These are phyloP conservation scores for Zeus faber DNA, from an alignment of 2,113 vertebrate genomes.

Conservation along the genomic window DNA sequence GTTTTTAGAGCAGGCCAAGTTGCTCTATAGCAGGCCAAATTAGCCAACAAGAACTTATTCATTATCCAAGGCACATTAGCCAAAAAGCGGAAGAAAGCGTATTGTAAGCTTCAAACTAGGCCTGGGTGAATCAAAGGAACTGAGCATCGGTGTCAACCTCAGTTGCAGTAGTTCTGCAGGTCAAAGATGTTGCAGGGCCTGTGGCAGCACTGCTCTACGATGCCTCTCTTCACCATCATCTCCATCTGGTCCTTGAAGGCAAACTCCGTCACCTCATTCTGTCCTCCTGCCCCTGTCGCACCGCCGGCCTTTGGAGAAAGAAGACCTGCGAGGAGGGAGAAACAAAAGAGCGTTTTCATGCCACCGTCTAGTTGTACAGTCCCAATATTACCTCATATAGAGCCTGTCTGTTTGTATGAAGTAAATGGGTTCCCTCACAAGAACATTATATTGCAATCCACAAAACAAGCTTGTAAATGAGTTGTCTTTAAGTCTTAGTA, in stretches of 20 bases:
- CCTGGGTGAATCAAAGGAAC: neutral
- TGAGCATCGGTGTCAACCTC: constrained; percentile 24
- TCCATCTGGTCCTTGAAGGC: constrained; percentile 78
- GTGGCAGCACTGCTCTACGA: constrained; percentile 93
- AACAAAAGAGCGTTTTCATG: no score
- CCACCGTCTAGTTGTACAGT: no score
- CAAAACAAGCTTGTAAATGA: no score
- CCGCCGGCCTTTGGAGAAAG: constrained; percentile 60
- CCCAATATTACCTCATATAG: no score
- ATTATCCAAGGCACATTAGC: neutral
- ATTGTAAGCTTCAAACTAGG: neutral
- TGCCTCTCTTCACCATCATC: constrained; percentile 83
- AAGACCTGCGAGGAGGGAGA: constrained; percentile 41
- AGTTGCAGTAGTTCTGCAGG: constrained; percentile 94
- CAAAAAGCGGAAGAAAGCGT: neutral
- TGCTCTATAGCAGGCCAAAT: neutral
- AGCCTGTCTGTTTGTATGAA: no score
- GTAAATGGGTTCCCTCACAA: no score
- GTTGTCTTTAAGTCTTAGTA: no score
- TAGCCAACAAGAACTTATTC: neutral
- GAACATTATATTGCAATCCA: no score
- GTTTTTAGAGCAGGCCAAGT: constrained; percentile 3
- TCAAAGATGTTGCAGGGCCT: constrained; percentile 85
- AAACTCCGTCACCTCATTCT: constrained; percentile 72
- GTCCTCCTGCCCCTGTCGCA: constrained; percentile 56